A percentile compares a stretch with the other conserved stretches of the same genome.
Conservation (phyloP, 2,888 invertebrate species). For the Eupithecia subumbrata region DNA sequence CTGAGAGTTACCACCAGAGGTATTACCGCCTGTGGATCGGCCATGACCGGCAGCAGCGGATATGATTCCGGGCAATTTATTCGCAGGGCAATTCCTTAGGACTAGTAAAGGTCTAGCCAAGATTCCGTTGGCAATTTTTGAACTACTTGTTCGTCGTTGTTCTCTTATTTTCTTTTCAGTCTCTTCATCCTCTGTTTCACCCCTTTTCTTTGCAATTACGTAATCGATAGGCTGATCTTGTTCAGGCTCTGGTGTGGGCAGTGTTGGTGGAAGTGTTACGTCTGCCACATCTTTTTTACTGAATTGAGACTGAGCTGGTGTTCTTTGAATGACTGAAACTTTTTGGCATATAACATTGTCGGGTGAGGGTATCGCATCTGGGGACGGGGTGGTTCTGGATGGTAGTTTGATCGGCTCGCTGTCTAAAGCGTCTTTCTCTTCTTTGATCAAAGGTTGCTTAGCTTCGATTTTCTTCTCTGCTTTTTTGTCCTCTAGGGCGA, state of each 20-base stretch:
- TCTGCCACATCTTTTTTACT: slow-evolving; percentile 78
- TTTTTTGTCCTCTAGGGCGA: slow-evolving; percentile 80
- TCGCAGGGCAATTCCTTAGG: slow-evolving; percentile 82
- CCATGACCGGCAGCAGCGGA: slow-evolving; percentile 93
- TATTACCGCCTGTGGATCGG: slow-evolving; percentile 85
- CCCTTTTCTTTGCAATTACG: slow-evolving; percentile 92
- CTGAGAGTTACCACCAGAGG: slow-evolving; percentile 81
- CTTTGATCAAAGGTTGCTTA: slow-evolving; percentile 78
- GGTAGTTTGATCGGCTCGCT: slow-evolving; percentile 85
- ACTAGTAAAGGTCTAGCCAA: slow-evolving; percentile 81
- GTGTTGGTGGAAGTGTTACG: slow-evolving; percentile 78
- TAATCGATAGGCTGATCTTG: slow-evolving; percentile 96
- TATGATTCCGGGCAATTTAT: slow-evolving; percentile 86
- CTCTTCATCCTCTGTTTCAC: slow-evolving; percentile 87
- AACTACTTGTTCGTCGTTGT: slow-evolving; percentile 87
- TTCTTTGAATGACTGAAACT: slow-evolving; percentile 93
- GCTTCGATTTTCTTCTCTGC: slow-evolving; percentile 77
- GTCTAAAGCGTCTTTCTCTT: slow-evolving; percentile 87
- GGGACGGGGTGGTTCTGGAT: slow-evolving; percentile 76
- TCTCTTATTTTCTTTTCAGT: slow-evolving; percentile 88
- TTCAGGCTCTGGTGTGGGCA: slow-evolving; percentile 85
- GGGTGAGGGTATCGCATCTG: slow-evolving; percentile 85
- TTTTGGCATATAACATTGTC: slow-evolving; percentile 87
- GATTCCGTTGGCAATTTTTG: slow-evolving; percentile 85
- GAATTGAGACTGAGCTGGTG: slow-evolving; percentile 85